Evolutionary conservation across 2,888 invertebrate species (phyloP).

Genomic region (Halictus quadricinctus): DNA sequence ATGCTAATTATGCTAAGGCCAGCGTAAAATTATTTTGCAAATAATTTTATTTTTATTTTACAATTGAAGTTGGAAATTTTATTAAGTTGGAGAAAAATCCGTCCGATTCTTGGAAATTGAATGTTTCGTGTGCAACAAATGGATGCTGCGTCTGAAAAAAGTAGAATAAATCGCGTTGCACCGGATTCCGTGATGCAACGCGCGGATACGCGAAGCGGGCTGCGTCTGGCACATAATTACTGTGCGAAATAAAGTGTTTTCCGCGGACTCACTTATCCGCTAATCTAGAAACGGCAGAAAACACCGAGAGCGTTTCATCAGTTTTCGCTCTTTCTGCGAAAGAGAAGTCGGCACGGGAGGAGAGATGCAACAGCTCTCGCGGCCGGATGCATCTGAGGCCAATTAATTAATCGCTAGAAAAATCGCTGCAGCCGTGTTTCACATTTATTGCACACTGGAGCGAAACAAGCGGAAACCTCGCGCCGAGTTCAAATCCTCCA

Average conservation of each 20-base stretch:
- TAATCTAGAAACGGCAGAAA: slow-evolving; percentile 29
- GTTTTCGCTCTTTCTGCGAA: slow-evolving; percentile 32
- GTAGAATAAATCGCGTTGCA: background rate
- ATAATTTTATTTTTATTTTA: no score
- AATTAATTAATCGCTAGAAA: slow-evolving; percentile 30
- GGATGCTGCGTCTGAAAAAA: background rate
- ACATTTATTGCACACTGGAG: background rate
- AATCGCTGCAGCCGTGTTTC: slow-evolving; percentile 22
- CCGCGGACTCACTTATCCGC: slow-evolving; percentile 12
- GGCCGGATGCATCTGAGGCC: slow-evolving; percentile 25
- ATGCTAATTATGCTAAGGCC: no score
- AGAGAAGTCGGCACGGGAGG: slow-evolving; percentile 26
- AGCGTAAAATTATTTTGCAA: no score
- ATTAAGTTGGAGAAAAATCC: background rate
- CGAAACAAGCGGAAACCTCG: background rate
- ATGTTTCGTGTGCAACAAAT: background rate
- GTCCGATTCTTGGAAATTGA: background rate
- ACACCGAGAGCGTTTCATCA: slow-evolving; percentile 19
- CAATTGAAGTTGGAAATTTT: background rate
- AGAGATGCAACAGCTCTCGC: background rate
- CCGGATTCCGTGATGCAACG: background rate
- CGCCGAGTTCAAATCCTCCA: background rate
- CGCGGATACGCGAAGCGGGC: background rate
- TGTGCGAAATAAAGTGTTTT: slow-evolving; percentile 34
- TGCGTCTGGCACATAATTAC: slow-evolving; percentile 39